Evolutionary conservation across 2,797 vertebrate genomes (phyloP).

Genomic region (Poeciliopsis infans): DNA sequence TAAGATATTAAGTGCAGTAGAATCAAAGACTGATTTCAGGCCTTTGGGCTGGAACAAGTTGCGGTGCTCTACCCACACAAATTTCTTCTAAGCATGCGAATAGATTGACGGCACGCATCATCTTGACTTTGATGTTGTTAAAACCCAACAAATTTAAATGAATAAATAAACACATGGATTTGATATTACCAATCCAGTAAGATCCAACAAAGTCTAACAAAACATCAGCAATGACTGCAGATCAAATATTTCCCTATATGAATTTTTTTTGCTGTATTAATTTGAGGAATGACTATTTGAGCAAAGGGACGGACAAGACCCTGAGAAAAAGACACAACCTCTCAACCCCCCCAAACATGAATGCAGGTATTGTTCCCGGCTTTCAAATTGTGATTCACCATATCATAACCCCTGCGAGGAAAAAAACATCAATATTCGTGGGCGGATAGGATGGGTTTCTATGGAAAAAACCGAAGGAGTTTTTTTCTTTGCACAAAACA

Average conservation of each 20-base stretch:
- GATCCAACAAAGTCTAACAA: slow-evolving; percentile 86
- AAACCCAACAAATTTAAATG: no score
- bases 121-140: not conserved
- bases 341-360: slow-evolving; percentile 76
- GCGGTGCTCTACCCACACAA: not conserved
- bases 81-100: not conserved
- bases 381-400: slow-evolving; percentile 96
- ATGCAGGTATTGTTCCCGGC: slow-evolving; percentile 91
- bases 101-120: not conserved
- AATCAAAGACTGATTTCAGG: not conserved
- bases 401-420: slow-evolving; percentile 99
- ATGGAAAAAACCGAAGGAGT: slow-evolving; percentile 96
- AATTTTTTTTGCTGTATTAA: slow-evolving; percentile 94
- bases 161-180: no score
- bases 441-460: slow-evolving; percentile 97
- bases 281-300: slow-evolving; percentile 87
- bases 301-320: slow-evolving; percentile 75
- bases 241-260: slow-evolving; percentile 87
- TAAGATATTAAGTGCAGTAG: slow-evolving; percentile 4
- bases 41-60: not conserved
- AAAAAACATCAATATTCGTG: slow-evolving; percentile 99
- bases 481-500: slow-evolving; percentile 88
- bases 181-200: no score
- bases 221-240: slow-evolving; percentile 87
- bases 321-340: slow-evolving; percentile 69